phyloP scores from a whole-genome alignment of 2,113 vertebrate species.

The Aspiorhynchus laticeps region DNA sequence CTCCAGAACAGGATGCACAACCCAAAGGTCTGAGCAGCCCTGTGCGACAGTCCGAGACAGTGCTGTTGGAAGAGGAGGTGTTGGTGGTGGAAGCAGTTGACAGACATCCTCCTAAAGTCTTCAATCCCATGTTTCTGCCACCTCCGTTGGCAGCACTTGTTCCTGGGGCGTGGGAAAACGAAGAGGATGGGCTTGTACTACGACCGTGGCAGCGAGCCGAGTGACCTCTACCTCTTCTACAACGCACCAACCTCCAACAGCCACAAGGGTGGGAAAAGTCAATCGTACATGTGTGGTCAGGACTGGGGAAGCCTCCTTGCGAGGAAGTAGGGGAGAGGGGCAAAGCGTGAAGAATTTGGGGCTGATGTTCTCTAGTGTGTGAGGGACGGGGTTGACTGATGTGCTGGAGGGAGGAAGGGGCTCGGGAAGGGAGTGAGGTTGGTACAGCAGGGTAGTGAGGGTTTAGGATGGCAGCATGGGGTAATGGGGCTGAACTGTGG shows the following conservation, averaged over 20 bases:
- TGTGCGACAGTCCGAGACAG: slow-evolving; percentile 74
- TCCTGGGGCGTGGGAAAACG: slow-evolving; percentile 69
- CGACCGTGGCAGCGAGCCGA: slow-evolving; percentile 65
- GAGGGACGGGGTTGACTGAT: slow-evolving; percentile 62
- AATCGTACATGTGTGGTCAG: slow-evolving; percentile 78
- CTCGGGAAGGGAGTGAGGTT: slow-evolving; percentile 60
- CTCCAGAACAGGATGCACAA: slow-evolving; percentile 75
- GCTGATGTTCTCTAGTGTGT: slow-evolving; percentile 65
- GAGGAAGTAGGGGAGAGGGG: slow-evolving; percentile 72
- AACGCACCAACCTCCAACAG: slow-evolving; percentile 80
- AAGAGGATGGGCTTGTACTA: slow-evolving; percentile 71
- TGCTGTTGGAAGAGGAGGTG: slow-evolving; percentile 80
- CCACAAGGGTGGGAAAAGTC: slow-evolving; percentile 79
- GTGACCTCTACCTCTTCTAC: slow-evolving; percentile 67
- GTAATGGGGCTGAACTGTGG: slow-evolving; percentile 69
- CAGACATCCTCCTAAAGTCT: slow-evolving; percentile 77
- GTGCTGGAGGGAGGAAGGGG: slow-evolving; percentile 63
- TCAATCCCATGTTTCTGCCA: slow-evolving; percentile 72
- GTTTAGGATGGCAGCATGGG: slow-evolving; percentile 76
- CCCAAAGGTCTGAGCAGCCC: slow-evolving; percentile 73
- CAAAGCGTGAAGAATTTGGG: slow-evolving; percentile 68
- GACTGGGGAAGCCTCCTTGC: slow-evolving; percentile 76
- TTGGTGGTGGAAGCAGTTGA: slow-evolving; percentile 79
- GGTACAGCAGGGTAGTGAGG: slow-evolving; percentile 61
- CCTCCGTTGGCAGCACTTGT: slow-evolving; percentile 59